These are phyloP conservation scores for Corydoras sp. DNA, from an alignment of 2,113 vertebrate species.

Conservation along the genomic window DNA sequence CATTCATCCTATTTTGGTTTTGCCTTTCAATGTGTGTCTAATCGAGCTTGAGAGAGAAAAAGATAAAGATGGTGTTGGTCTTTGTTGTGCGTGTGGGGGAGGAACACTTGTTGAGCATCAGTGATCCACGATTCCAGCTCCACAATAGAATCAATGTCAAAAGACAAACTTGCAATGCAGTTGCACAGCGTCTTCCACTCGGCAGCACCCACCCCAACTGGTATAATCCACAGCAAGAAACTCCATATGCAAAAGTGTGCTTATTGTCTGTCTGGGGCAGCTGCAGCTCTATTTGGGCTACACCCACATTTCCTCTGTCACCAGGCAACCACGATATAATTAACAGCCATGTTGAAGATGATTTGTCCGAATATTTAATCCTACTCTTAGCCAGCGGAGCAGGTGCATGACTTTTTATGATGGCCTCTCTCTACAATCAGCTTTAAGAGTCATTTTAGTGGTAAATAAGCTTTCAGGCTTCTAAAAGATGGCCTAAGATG, in stretches of 20 bases:
- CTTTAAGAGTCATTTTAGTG: too few relatives aligned
- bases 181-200: slow-evolving; percentile 30
- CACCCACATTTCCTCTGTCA: slow-evolving; percentile 31
- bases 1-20: not conserved
- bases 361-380: slow-evolving; percentile 7
- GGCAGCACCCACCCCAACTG: slow-evolving; percentile 7
- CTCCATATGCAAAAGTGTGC: slow-evolving; percentile 50
- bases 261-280: slow-evolving; percentile 51
- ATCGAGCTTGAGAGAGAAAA: too few relatives aligned
- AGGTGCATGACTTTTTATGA: too few relatives aligned
- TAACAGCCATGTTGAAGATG: slow-evolving; percentile 14
- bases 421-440: too few relatives aligned
- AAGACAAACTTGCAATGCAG: not conserved
- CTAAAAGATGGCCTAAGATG: too few relatives aligned
- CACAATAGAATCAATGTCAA: slow-evolving; percentile 20
- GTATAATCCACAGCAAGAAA: slow-evolving; percentile 56
- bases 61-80: too few relatives aligned
- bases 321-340: slow-evolving; percentile 44
- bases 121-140: slow-evolving; percentile 31
- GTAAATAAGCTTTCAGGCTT: too few relatives aligned
- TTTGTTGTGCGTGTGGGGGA: slow-evolving; percentile 9
- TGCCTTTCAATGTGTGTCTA: too few relatives aligned
- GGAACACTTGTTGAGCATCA: slow-evolving; percentile 19
- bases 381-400: too few relatives aligned
- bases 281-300: slow-evolving; percentile 50